Evolutionary conservation across 2,888 invertebrate genomes (phyloP).

Genomic region (Saturnia japonica): DNA sequence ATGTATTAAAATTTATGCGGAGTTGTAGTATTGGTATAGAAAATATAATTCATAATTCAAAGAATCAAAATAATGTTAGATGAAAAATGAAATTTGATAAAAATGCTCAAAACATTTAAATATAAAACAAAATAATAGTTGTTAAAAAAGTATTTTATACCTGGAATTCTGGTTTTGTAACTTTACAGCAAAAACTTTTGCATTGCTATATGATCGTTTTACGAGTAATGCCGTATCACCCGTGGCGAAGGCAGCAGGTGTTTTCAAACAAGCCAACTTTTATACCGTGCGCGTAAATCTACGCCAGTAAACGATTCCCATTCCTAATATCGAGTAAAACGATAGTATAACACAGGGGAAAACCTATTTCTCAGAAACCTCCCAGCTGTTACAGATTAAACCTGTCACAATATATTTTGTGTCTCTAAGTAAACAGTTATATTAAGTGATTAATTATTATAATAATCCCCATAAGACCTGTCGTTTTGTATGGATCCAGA

Average conservation of each 20-base stretch:
- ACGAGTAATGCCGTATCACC: slow-evolving; percentile 30
- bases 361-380: slow-evolving; percentile 16
- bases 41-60: neutral
- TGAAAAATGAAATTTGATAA: neutral
- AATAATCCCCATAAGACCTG: too few species aligned
- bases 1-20: too few species aligned
- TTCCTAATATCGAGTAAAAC: slow-evolving; percentile 39
- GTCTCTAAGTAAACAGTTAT: neutral
- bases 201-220: slow-evolving; percentile 34
- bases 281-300: slow-evolving; percentile 49
- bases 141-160: neutral
- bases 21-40: too few species aligned
- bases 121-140: too few species aligned
- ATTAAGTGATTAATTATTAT: neutral
- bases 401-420: slow-evolving; percentile 9
- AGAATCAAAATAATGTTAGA: neutral
- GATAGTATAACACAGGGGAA: slow-evolving; percentile 29
- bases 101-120: too few species aligned
- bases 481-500: too few species aligned
- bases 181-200: slow-evolving; percentile 19
- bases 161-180: slow-evolving; percentile 11
- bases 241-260: slow-evolving; percentile 46
- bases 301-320: slow-evolving; percentile 43
- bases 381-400: slow-evolving; percentile 8
- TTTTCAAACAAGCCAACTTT: slow-evolving; percentile 44